Base-by-base conservation (phyloP, 2,888 invertebrate genomes). In the Cephus runcator region DNA sequence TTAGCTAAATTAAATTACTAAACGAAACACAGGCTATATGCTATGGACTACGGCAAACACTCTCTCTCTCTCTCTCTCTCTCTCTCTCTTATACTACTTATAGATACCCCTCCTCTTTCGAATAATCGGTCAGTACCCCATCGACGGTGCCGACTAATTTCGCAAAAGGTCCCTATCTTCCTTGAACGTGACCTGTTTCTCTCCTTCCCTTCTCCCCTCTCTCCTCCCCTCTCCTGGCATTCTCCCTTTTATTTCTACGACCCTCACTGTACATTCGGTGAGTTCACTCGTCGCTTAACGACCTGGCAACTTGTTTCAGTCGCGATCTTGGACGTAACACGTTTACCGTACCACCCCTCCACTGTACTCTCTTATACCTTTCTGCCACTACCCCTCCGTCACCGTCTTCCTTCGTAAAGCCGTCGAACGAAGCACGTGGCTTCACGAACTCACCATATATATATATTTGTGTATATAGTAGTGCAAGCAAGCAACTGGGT, bases 281-380 rank as follows among this genome's bases (percentile, higher is more conserved):
- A 31, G 34, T 71, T 34, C 34, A 31, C 12, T 75, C 81, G 77
- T 77, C 77, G 78, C 69, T 82, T 88, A 88, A 88, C 88, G 88
- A 88, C 83, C 85, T 82, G 82, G 83, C 85, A 88, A 87, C 87
- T 87, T 86, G 88, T 87, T 88, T 88, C 87, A 87, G 86, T 87
- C 86, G 83, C 88, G 85, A 88, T 88, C 88, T 85, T 84, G 83
- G 85, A 85, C 87, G 83, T 87, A 88, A 88, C 86, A 84, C 80
- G 80, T 83, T 88, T 88, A 87, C 83, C 84, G 83, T 80, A 40
- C 33, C 73, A 31, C 23, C 12, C 69, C 1, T 69, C 23, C 2
- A 9, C 23, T 69, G 15, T 69, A 12, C 12, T 69, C 69, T 12
- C 12, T 12, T 36, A 74, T 77, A 73, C 75, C 78, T 9, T 34